Conservation (phyloP, 2,797 vertebrate species). For the Sphaeramia orbicularis region DNA sequence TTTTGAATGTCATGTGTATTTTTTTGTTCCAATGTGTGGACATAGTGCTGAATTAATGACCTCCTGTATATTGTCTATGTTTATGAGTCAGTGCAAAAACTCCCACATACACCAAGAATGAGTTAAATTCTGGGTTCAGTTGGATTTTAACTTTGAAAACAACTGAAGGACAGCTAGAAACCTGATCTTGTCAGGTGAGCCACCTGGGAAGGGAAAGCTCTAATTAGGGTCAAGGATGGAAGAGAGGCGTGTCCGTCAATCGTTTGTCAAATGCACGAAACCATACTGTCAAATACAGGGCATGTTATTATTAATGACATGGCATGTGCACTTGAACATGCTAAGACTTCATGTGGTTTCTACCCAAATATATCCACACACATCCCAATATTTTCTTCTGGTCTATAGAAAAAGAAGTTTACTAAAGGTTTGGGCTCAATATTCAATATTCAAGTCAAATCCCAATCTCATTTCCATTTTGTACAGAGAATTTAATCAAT, state of each 20-base stretch:
- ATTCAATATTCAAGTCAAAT: slow-evolving; percentile 42
- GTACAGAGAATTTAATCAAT: slow-evolving; percentile 54
- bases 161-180: slow-evolving; percentile 50
- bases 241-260: slow-evolving; percentile 47
- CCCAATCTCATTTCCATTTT: slow-evolving; percentile 41
- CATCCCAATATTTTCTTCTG: slow-evolving; percentile 1
- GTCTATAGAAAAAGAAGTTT: slow-evolving; percentile 11
- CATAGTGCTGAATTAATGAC: background rate
- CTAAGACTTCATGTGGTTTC: background rate
- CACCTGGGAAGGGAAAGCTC: slow-evolving; percentile 73
- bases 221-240: slow-evolving; percentile 54
- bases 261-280: slow-evolving; percentile 56
- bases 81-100: background rate
- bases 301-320: slow-evolving; percentile 24
- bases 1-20: background rate
- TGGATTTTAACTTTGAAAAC: slow-evolving; percentile 7
- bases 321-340: slow-evolving; percentile 37
- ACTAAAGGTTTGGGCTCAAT: background rate
- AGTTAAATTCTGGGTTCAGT: slow-evolving; percentile 4
- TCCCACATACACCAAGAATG: background rate
- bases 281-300: slow-evolving; percentile 15
- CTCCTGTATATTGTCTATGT: background rate
- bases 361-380: background rate
- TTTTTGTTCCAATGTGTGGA: background rate
- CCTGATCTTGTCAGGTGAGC: slow-evolving; percentile 74